phyloP scores from a whole-genome alignment of 2,113 vertebrate genomes.

The Prietella phreatophila region DNA sequence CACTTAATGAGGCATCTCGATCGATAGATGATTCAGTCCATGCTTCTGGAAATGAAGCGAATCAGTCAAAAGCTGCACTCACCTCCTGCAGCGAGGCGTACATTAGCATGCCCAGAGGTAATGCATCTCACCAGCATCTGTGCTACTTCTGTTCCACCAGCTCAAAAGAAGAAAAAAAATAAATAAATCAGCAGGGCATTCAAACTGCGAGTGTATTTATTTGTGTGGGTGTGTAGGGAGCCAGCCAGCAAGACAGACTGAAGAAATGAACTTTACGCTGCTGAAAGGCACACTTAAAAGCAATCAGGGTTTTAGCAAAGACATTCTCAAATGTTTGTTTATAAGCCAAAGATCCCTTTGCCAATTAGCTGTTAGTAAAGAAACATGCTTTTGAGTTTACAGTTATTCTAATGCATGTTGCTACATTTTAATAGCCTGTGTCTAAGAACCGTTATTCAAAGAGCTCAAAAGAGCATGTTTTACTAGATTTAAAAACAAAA shows the following conservation, averaged over 20 bases:
- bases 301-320: constrained; percentile 2
- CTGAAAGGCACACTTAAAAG: constrained; percentile 13
- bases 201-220: constrained; percentile 18
- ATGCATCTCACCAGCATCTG: constrained; percentile 38
- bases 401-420: neutral
- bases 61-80: constrained; percentile 65
- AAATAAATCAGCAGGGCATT: constrained; percentile 24
- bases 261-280: neutral
- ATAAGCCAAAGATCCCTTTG: constrained; percentile 8
- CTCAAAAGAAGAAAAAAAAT: constrained; percentile 10
- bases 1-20: constrained; percentile 70
- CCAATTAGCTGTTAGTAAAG: constrained; percentile 6
- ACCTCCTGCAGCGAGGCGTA: constrained; percentile 31
- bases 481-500: neutral
- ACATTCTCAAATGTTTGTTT: constrained; percentile 3
- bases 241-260: neutral
- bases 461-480: neutral
- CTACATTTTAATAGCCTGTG: neutral
- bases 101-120: constrained; percentile 33
- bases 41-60: constrained; percentile 68
- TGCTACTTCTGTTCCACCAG: constrained; percentile 18
- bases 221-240: constrained; percentile 19
- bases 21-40: constrained; percentile 71
- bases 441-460: neutral
- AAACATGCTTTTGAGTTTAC: neutral